Base-by-base conservation (phyloP, 2,888 invertebrate genomes). In the Serripes groenlandicus region DNA sequence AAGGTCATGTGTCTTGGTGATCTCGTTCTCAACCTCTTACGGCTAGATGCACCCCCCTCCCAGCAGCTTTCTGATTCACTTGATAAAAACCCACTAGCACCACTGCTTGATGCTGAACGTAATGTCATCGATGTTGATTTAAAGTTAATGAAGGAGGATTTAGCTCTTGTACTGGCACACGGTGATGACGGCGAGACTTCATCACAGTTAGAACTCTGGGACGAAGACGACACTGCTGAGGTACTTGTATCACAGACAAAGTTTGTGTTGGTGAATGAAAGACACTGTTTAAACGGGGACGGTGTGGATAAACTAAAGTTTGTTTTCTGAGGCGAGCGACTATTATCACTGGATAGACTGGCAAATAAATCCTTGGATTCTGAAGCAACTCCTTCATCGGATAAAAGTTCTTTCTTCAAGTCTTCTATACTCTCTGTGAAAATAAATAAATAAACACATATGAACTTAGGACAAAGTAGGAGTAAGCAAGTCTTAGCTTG, bases 1-100 rank as follows among this genome's bases (percentile, higher is more conserved):
- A 89, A 82, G 60, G 89, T 90, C 89, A 90, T 90, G 60, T 85
- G 85, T 68, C 85, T 82, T 32, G 88, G 85, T 74, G 88, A 86
- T 71, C 78, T 81, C 62, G 80, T 68, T 75, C 83, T 73, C 32
- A 76, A 58, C 60, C 84, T 66, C 69, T 86, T 86, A 35, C 62
- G 66, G 62, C 56, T 72, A 23, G 81, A 75, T n/a, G 71, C 73
- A 64, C 64, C 79, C 26, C 64, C 78, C 21, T 84, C 81, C 9
- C 62, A 74, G 32, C 68, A 70, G 37, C 78, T 78, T 54, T 89
- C 89, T 4, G 88, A 89, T 75, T 88, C 89, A 85, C 88, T 88
- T 1, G 81, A 86, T 1, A 74, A 35, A 56, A 72, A 69, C 26
- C 81, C 78, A 49, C 82, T 71, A 28, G 81, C 75, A 54, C 72